These are phyloP conservation scores for Microctenopoma stevenorrisi DNA, from an alignment of 2,797 vertebrate species.

Conservation along the genomic window DNA sequence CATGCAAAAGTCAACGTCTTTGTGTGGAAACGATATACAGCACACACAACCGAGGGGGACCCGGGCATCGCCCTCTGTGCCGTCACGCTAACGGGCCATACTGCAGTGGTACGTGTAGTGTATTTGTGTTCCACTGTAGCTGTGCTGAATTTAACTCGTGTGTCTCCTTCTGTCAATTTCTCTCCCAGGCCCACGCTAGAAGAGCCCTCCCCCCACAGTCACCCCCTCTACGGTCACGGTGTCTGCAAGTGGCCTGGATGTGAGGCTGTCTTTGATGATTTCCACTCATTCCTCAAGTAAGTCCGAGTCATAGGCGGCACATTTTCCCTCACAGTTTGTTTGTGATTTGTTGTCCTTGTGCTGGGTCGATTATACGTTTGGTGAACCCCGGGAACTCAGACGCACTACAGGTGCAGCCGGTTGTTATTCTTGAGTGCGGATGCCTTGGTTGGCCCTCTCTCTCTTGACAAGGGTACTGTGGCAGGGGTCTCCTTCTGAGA, in stretches of 20 bases:
- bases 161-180: conserved; percentile 33
- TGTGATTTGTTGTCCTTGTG: conserved; percentile 17
- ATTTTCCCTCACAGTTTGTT: conserved; percentile 34
- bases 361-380: conserved; percentile 55
- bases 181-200: conserved; percentile 88
- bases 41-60: conserved; percentile 10
- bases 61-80: conserved; percentile 9
- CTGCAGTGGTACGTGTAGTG: background rate
- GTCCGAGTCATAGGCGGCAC: conserved; percentile 59
- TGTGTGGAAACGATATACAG: conserved; percentile 25
- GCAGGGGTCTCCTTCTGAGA: conserved; percentile 84
- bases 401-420: conserved; percentile 72
- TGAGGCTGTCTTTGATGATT: conserved; percentile 97
- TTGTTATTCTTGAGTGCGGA: conserved; percentile 71
- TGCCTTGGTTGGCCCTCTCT: conserved; percentile 68
- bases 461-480: conserved; percentile 77
- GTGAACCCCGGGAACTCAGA: conserved; percentile 49
- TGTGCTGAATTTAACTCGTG: background rate
- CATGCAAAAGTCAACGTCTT: conserved; percentile 39
- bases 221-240: conserved; percentile 96
- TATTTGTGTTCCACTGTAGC: conserved; percentile 6
- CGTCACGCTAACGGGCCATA: background rate
- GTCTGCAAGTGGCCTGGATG: conserved; percentile 99
- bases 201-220: conserved; percentile 90
- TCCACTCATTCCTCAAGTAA: conserved; percentile 99